Percentiles rank a stretch among this genome's conserved stretches.
phyloP scores from a whole-genome alignment of 2,797 vertebrate genomes.

The Sphenopsis melanotis region DNA sequence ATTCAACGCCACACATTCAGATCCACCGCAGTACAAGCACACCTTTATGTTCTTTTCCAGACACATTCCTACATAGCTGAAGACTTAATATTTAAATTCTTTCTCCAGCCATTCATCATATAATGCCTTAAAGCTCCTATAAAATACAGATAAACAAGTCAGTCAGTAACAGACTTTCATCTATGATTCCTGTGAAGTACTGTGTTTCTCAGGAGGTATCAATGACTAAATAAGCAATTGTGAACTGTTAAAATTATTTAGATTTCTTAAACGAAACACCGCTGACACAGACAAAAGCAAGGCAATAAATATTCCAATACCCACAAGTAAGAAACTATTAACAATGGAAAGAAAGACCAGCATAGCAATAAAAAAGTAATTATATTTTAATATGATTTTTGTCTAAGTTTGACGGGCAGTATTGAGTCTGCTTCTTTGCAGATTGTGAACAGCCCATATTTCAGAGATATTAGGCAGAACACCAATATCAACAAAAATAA shows the following conservation, averaged over 20 bases:
- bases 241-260: neutral
- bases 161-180: neutral
- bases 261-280: neutral
- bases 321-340: neutral
- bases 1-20: neutral
- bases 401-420: neutral
- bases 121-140: neutral
- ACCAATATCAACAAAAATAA: slow-evolving; percentile 20
- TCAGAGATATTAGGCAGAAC: neutral
- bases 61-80: neutral
- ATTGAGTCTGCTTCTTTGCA: neutral
- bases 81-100: neutral
- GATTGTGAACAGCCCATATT: neutral
- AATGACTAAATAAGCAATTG: neutral
- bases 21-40: neutral
- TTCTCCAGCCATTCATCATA: neutral
- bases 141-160: neutral
- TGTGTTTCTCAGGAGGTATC: neutral
- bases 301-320: neutral
- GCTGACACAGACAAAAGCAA: neutral
- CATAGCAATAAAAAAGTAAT: neutral
- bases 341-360: neutral
- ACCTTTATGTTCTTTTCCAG: neutral
- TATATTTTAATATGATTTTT: neutral
- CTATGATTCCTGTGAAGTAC: neutral